Evolutionary conservation across 2,888 invertebrate species (phyloP).

Genomic region (Matsumyia berberina): DNA sequence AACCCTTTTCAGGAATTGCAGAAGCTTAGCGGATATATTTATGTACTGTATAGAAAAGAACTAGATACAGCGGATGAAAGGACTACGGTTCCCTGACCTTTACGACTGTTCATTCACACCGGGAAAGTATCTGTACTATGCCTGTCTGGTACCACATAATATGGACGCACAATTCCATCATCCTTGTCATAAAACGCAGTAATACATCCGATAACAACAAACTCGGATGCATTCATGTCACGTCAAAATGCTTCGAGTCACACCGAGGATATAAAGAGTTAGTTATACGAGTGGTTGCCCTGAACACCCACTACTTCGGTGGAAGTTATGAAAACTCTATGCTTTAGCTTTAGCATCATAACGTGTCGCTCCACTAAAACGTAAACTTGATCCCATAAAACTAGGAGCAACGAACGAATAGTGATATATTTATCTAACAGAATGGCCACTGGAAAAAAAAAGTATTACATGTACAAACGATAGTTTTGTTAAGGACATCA

Average conservation of each 20-base stretch:
- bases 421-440: constrained; percentile 6
- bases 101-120: not conserved
- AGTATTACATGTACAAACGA: not conserved
- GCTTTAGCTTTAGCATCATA: not conserved
- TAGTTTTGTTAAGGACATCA: not conserved
- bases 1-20: too few species aligned
- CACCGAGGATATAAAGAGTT: not conserved
- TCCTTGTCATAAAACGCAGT: not conserved
- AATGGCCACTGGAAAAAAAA: not conserved
- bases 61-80: not conserved
- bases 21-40: too few species aligned
- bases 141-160: not conserved
- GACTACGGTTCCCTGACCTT: constrained; percentile 2
- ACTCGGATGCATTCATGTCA: constrained; percentile 32
- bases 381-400: constrained; percentile 9
- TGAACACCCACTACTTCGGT: not conserved
- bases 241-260: constrained; percentile 22
- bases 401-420: constrained; percentile 12
- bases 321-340: not conserved
- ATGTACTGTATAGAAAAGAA: too few species aligned
- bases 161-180: not conserved
- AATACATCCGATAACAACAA: constrained; percentile 1
- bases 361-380: not conserved
- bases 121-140: not conserved
- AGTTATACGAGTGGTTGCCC: not conserved